These are phyloP conservation scores for Paramormyrops kingsleyae DNA, from an alignment of 2,113 vertebrate species.

Conservation along the genomic window DNA sequence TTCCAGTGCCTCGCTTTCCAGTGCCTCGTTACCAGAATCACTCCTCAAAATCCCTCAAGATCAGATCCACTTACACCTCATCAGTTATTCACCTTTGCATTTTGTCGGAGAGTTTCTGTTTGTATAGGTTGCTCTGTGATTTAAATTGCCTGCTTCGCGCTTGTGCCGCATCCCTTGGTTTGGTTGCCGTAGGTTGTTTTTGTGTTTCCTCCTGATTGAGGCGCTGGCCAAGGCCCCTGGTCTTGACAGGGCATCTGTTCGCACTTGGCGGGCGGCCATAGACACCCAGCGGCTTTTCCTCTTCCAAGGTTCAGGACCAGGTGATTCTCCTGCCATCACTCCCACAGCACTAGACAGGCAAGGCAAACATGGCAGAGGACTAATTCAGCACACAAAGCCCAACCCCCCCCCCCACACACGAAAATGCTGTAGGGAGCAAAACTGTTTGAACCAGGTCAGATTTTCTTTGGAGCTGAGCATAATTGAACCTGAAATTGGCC, in stretches of 20 bases:
- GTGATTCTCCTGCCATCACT: conserved; percentile 37
- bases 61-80: conserved; percentile 64
- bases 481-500: neutral
- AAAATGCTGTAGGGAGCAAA: neutral
- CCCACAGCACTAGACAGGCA: neutral
- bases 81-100: conserved; percentile 76
- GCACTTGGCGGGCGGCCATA: conserved; percentile 36
- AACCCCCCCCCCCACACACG: neutral
- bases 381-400: neutral
- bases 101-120: conserved; percentile 77
- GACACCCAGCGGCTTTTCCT: neutral
- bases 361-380: neutral
- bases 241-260: conserved; percentile 59
- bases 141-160: conserved; percentile 70
- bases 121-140: conserved; percentile 75
- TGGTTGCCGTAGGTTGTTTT: conserved; percentile 30
- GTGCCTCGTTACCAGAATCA: conserved; percentile 60
- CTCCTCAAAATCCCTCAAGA: conserved; percentile 61
- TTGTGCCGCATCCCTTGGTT: conserved; percentile 13
- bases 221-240: conserved; percentile 47
- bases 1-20: conserved; percentile 36
- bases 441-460: conserved; percentile 19
- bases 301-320: conserved; percentile 28
- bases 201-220: conserved; percentile 42
- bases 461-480: neutral